Percentiles rank a stretch among this genome's conserved stretches.
Conservation (phyloP, 2,797 vertebrate genomes). For the Apogon hyalosoma region DNA sequence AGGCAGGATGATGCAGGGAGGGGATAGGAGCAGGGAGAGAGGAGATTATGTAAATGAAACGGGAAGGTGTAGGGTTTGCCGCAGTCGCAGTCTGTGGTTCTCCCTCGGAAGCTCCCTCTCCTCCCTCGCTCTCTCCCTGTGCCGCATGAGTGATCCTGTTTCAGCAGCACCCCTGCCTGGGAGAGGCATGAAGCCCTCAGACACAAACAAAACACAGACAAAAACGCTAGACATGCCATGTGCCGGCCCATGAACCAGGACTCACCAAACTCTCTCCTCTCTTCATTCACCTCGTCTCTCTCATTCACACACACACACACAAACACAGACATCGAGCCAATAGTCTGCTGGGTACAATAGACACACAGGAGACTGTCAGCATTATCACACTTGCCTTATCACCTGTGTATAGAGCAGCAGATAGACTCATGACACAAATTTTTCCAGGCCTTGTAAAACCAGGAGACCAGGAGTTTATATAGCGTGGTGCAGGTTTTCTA, state of each 20-base stretch:
- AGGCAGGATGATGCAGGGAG: conserved; percentile 11
- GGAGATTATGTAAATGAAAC: conserved; percentile 69
- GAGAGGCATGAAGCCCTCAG: conserved; percentile 59
- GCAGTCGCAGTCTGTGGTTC: conserved; percentile 64
- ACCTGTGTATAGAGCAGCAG: conserved; percentile 19
- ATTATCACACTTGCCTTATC: conserved; percentile 34
- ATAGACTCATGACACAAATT: not conserved
- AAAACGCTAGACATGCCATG: conserved; percentile 63
- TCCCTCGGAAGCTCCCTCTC: conserved; percentile 39
- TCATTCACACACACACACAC: conserved; percentile 13
- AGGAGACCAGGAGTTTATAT: not conserved
- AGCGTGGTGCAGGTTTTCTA: conserved; percentile 17
- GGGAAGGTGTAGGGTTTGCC: conserved; percentile 67
- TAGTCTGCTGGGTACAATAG: conserved; percentile 24
- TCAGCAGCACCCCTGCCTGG: conserved; percentile 63
- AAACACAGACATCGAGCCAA: conserved; percentile 23
- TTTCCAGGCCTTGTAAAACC: conserved; percentile 7
- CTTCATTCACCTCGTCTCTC: conserved; percentile 28
- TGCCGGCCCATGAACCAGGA: conserved; percentile 56
- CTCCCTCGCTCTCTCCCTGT: conserved; percentile 48
- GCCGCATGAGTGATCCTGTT: conserved; percentile 75
- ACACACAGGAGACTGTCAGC: conserved; percentile 24
- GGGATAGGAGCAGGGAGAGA: conserved; percentile 24
- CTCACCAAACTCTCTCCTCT: conserved; percentile 21
- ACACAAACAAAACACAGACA: conserved; percentile 67